Percentiles rank a stretch among this genome's conserved stretches.
These are phyloP conservation scores for Chauna torquata DNA, from an alignment of 2,113 vertebrate species.

Conservation along the genomic window DNA sequence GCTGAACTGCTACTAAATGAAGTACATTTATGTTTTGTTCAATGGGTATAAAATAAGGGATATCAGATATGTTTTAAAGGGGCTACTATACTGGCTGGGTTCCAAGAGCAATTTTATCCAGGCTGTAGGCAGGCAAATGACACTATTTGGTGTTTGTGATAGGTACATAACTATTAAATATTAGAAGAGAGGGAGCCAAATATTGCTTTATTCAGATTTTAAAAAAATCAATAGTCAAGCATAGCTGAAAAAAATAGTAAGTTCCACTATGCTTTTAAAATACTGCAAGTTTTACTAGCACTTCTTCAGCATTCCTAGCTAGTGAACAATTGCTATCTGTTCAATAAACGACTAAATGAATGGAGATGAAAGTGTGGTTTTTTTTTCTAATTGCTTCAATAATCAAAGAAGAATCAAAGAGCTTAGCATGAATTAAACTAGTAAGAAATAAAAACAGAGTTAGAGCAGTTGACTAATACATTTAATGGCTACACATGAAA, in stretches of 20 bases:
- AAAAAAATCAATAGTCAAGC: background rate
- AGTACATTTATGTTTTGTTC: background rate
- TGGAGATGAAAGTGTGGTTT: background rate
- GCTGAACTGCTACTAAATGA: background rate
- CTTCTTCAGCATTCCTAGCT: background rate
- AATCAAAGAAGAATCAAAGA: background rate
- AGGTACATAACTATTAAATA: background rate
- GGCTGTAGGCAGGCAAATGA: background rate
- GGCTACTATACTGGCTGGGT: background rate
- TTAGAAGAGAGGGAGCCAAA: background rate
- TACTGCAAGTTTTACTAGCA: background rate
- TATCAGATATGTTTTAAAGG: background rate
- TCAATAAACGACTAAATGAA: background rate
- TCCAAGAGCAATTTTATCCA: background rate
- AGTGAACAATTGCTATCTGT: background rate
- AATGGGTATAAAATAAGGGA: background rate
- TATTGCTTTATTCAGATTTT: background rate
- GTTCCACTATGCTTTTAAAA: background rate
- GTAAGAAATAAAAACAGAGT: background rate
- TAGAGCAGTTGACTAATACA: background rate
- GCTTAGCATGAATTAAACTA: background rate
- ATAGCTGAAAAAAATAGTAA: background rate
- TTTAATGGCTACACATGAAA: slow-evolving; percentile 14
- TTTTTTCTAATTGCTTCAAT: background rate
- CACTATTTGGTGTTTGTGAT: background rate